Conservation (phyloP, 2,888 invertebrate species). For the Coronaproctus castanopsis region DNA sequence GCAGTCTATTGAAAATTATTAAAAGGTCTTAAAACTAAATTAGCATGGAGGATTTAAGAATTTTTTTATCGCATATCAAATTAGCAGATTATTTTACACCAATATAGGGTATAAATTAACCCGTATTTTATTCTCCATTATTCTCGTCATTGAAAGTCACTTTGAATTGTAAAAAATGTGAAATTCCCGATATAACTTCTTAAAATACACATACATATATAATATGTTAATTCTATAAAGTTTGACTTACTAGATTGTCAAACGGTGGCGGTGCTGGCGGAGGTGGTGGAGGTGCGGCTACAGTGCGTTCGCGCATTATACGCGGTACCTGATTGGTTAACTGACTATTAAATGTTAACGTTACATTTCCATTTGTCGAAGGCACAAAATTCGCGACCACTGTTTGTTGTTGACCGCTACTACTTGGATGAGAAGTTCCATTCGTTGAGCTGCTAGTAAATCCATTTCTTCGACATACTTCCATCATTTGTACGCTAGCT, state of each 20-base stretch:
- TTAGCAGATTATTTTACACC: too few relatives aligned
- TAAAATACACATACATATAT: too few relatives aligned
- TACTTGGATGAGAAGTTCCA: slow-evolving; percentile 32
- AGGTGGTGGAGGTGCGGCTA: slow-evolving; percentile 35
- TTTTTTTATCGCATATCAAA: too few relatives aligned
- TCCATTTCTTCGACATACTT: slow-evolving; percentile 37
- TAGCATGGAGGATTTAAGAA: too few relatives aligned
- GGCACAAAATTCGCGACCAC: slow-evolving; percentile 52
- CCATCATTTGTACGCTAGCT: slow-evolving; percentile 96
- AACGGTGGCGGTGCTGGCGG: slow-evolving; percentile 17
- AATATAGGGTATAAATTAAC: too few relatives aligned
- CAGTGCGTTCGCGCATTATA: slow-evolving; percentile 13
- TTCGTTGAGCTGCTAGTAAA: slow-evolving; percentile 21
- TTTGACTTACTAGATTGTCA: slow-evolving; percentile 21
- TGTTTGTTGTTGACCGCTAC: slow-evolving; percentile 29
- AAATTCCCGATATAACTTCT: too few relatives aligned
- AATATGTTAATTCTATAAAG: too few relatives aligned
- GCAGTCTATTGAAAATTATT: too few relatives aligned
- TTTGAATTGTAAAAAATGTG: too few relatives aligned
- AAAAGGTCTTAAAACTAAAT: too few relatives aligned
- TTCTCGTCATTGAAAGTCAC: too few relatives aligned
- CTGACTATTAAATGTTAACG: slow-evolving; percentile 74
- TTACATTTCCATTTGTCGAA: slow-evolving; percentile 61
- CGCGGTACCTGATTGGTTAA: slow-evolving; percentile 50
- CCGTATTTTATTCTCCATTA: too few relatives aligned